Evolutionary conservation across 2,113 vertebrate species (phyloP), one percentile per base, ranked within the genome.

Genomic region (Ciconia stormi): DNA sequence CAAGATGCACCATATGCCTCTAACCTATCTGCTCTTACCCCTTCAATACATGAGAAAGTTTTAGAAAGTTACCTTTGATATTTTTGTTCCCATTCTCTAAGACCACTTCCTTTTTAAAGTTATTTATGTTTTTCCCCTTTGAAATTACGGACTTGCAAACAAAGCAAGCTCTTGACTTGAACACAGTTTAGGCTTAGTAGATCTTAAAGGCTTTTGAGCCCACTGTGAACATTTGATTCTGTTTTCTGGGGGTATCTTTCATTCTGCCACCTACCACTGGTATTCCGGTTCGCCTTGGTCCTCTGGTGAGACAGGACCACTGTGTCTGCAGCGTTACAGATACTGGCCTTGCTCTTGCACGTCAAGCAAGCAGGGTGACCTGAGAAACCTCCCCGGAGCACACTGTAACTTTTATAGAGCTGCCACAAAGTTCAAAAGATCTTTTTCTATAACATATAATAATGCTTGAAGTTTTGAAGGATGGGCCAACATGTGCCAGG

Each of bases 131-230:
- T 56, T 78, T 67, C 34, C 56, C 77, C 67, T 78, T 91, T 82
- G 59, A 63, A 96, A 97, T 92, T 27, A n/a, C 80, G 70, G 79
- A 95, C 82, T 18, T 70, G 79, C 90, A 89, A 90, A 97, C 65
- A 95, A 87, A 93, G 87, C 65, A 72, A 93, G 81, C 76, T 88
- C 94, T 95, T 96, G 95, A 91, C 96, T 96, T 91, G 71, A 95
- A 56, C 58, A 76, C 42, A 42, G 65, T 82, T 95, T 49, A 69
- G 65, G 47, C 16, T 13, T 32, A 89, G 52, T 44, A 76, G 61
- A 91, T 47, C 61, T 89, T 86, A 95, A 97, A 95, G 92, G 89
- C 89, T 97, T 97, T 95, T 95, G 91, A 91, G 87, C 13, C n/a
- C 87, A 88, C 93, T 69, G 95, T 87, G 95, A 89, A 91, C 95